Percentiles rank a stretch among this genome's conserved stretches.
Evolutionary conservation across 1,140 invertebrate species (phyloP).

Genomic region (Drepana arcuata): DNA sequence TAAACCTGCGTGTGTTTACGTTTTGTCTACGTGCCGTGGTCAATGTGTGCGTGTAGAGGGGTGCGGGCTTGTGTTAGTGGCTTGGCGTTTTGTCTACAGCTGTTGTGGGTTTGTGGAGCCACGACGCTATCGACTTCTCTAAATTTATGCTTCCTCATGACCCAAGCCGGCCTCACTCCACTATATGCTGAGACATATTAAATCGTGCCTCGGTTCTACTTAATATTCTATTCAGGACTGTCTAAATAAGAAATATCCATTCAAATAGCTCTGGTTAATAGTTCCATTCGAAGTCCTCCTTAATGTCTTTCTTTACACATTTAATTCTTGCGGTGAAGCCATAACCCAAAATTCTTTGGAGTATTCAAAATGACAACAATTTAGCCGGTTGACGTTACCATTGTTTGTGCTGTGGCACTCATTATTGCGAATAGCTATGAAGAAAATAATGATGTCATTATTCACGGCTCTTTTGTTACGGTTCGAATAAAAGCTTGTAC

Average conservation of each 20-base stretch:
- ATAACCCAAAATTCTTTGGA: no score
- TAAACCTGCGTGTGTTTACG: slow-evolving; percentile 67
- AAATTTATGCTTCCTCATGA: slow-evolving; percentile 70
- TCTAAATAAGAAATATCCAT: slow-evolving; percentile 20
- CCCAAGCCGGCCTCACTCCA: slow-evolving; percentile 36
- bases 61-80: slow-evolving; percentile 52
- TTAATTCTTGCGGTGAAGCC: no score
- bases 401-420: slow-evolving; percentile 35
- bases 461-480: slow-evolving; percentile 61
- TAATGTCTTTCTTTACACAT: slow-evolving; percentile 6
- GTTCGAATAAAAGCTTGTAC: slow-evolving; percentile 46
- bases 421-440: no score
- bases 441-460: slow-evolving; percentile 62
- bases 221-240: slow-evolving; percentile 40
- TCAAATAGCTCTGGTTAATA: slow-evolving; percentile 7
- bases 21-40: slow-evolving; percentile 28
- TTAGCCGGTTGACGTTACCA: slow-evolving; percentile 7
- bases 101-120: slow-evolving; percentile 57
- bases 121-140: slow-evolving; percentile 47
- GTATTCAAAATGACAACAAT: no score
- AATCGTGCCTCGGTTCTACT: slow-evolving; percentile 31
- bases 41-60: slow-evolving; percentile 33
- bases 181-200: slow-evolving; percentile 27
- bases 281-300: not conserved
- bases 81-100: slow-evolving; percentile 54